Conservation (phyloP, 1,140 invertebrate genomes). For the Calliopsis andreniformis region DNA sequence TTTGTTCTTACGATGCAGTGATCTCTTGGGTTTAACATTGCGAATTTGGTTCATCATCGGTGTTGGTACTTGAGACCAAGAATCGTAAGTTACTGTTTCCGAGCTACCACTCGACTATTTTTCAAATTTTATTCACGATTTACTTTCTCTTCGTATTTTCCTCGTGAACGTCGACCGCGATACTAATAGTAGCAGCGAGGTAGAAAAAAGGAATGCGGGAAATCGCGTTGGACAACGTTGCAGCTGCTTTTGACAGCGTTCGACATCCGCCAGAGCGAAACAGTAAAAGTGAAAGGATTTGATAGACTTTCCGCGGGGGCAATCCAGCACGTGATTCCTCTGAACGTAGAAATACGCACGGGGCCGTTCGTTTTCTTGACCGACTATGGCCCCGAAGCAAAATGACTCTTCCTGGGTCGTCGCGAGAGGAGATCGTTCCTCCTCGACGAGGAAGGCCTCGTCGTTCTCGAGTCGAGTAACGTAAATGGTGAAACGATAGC, state of each 20-base stretch:
- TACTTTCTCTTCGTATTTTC: neutral
- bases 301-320: slow-evolving; percentile 32
- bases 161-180: neutral
- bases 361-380: neutral
- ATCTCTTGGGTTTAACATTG: neutral
- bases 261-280: slow-evolving; percentile 37
- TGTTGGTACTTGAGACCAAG: neutral
- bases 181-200: slow-evolving; percentile 9
- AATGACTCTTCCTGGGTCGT: neutral
- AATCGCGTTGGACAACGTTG: neutral
- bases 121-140: too few species aligned
- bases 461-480: neutral
- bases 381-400: neutral
- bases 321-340: slow-evolving; percentile 33
- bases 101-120: neutral
- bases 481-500: slow-evolving; percentile 25
- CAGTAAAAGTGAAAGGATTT: slow-evolving; percentile 63
- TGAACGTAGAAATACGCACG: neutral
- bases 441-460: neutral
- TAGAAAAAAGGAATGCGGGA: slow-evolving; percentile 13
- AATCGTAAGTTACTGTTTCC: slow-evolving; percentile 17
- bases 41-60: neutral
- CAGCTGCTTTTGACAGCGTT: slow-evolving; percentile 7
- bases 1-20: slow-evolving; percentile 20
- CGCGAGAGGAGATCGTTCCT: neutral